Evolutionary conservation across 2,888 invertebrate species (phyloP), one percentile per base, ranked within the genome.

Genomic region (Galerucella calmariensis): DNA sequence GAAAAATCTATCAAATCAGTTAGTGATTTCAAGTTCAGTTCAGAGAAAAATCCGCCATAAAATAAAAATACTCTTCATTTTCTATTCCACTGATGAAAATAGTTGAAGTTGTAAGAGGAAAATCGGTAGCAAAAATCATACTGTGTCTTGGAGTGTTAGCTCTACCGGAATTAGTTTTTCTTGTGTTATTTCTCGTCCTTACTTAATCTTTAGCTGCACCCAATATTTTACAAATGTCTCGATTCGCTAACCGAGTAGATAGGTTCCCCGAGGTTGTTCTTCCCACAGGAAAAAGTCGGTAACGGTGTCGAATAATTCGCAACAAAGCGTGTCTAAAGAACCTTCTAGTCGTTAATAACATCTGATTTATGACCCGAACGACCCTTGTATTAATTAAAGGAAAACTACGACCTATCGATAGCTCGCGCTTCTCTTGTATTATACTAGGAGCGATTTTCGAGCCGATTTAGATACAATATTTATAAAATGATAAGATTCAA

Each of bases 351-450:
- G 82, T 84, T 84, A 85, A 84, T 84, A 84, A 83, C 80, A 80
- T 81, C 81, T 84, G 84, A 85, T 85, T 84, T 84, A 85, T 84
- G 81, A 83, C 78, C 77, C 79, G 81, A 81, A 82, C 81, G 80
- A 79, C 80, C 81, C 81, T 81, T 83, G 58, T 83, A 84, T 85
- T 85, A 85, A 85, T 85, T 85, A 85, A 84, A 83, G 81, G 83
- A 81, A 27, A 65, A 65, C 63, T 10, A 20, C 44, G n/a, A 44
- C 41, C 63, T 82, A 82, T 82, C 80, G 82, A 78, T 76, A 81
- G 80, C 80, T 78, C 75, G 56, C 35, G 48, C 10, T 20, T 16
- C 11, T 56, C 0, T 16, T 20, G 16, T 10, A 9, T 76, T 69
- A 35, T 61, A 35, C n/a, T 10, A 61, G 2, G 14, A 61, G 12